Evolutionary conservation across 2,113 vertebrate species (phyloP), one percentile per base, ranked within the genome.

Genomic region (Nycticebus coucang): DNA sequence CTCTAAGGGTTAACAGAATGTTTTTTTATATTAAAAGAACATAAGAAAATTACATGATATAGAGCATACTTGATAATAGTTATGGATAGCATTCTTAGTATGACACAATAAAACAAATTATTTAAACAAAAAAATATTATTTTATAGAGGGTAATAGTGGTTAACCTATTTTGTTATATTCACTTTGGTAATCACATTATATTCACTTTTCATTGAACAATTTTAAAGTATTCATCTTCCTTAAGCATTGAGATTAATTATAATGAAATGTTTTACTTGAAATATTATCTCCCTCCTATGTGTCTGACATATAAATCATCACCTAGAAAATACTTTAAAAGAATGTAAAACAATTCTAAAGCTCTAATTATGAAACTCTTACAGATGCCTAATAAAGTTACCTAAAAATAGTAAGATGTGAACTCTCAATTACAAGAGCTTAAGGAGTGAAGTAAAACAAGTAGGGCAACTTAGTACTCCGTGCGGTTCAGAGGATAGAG

Each of bases 161-260:
- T 57, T 59, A 53, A 21, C 82, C 15, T 53, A 60, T 68, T 89
- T 74, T 33, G 10, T 71, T 45, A 64, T 59, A 80, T 68, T 59
- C 12, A 50, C 26, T 50, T 87, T 89, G 17, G 45, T 37, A 71
- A 74, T 59, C 5, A 55, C 24, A 57, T 89, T 50, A 68, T 74
- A 80, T 68, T 59, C 12, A 50, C 26, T 50, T 88, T 89, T 21
- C 41, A 33, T 4, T 66, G 33, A 80, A 91, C 66, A 50, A 1
- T 5, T 89, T 84, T 41, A 69, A 92, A 72, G 15, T 22, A 14
- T 26, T 18, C 53, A 62, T 35, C 26, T 12, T 26, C 60, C 24
- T 57, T 81, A 80, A 80, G n/a, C 78, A 95, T 28, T 79, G 33
- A 82, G 13, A 90, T 57, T 62, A 87, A 50, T 86, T 95, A 68